Evolutionary conservation across 2,113 vertebrate genomes (phyloP), one percentile per base, ranked within the genome.

Genomic region (Scomber colias): DNA sequence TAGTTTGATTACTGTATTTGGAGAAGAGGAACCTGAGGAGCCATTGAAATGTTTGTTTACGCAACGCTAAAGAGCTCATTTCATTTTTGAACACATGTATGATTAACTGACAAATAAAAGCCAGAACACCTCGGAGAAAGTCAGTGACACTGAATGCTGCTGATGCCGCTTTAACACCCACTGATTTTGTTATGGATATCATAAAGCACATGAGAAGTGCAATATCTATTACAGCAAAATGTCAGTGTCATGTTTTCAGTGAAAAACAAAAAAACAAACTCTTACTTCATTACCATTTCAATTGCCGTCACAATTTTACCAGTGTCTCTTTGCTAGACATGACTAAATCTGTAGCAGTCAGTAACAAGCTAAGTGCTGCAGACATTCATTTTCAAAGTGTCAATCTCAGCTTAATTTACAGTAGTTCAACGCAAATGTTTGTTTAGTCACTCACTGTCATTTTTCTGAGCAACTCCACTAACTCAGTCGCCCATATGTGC

Each of bases 91-190:
- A 27, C 24, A 11, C 21, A 54, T 10, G 65, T 51, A 9, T 70
- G 30, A 12, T 75, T 70, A 57, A 48, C 63, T 40, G 49, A 17
- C 10, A 40, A 57, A 75, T 70, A 64, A 64, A 31, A 61, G 5
- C 50, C 49, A 13, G 7, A 56, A 48, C 45, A 72, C 68, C 40
- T 30, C 51, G 49, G 62, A 63, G 45, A 49, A 68, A 12, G 17
- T 15, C 13, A 11, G 6, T 10, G 16, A 45, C n/a, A 21, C 17
- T 61, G 15, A n/a, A 51, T 50, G 64, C 50, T 40, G 71, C 71
- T 55, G 48, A 66, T 62, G 60, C 60, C 60, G 59, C 54, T 19
- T 12, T n/a, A 77, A 49, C 62, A n/a, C 63, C 50, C n/a, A 27
- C 66, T 63, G 5, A 4, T 75, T 31, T 4, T 79, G 44, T 56